Percentiles rank a stretch among this genome's conserved stretches.
Evolutionary conservation across 2,888 invertebrate genomes (phyloP).

Genomic region (Lasioglossum figueresi): DNA sequence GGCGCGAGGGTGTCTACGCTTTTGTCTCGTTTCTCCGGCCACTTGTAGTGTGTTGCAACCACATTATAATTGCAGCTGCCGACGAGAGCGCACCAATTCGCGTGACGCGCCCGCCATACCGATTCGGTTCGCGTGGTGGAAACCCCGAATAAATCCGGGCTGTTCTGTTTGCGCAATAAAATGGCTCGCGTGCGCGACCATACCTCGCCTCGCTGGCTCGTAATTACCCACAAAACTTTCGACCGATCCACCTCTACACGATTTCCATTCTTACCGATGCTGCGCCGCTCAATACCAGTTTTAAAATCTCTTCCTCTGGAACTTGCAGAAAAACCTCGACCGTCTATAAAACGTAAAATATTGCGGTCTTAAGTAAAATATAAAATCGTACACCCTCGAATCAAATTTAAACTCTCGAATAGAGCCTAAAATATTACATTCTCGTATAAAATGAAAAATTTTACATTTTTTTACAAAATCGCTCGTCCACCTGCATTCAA

Average conservation of each 20-base stretch:
- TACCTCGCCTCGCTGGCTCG: neutral
- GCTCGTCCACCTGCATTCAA: neutral
- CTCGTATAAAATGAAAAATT: too few species aligned
- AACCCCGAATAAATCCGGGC: neutral
- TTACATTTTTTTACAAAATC: too few species aligned
- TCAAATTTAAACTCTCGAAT: too few species aligned
- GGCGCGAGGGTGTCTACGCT: constrained; percentile 57
- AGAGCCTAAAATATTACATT: too few species aligned
- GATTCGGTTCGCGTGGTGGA: neutral
- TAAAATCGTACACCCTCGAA: too few species aligned
- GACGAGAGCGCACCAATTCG: constrained; percentile 42
- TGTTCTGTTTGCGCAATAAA: neutral
- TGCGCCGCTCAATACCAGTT: neutral
- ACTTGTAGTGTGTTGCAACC: constrained; percentile 41
- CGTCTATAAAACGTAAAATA: neutral
- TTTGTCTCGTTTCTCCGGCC: constrained; percentile 53
- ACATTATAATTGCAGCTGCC: constrained; percentile 40
- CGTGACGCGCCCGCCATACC: constrained; percentile 4
- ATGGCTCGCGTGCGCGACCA: neutral
- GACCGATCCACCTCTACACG: neutral
- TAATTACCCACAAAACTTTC: neutral
- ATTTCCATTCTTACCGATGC: neutral
- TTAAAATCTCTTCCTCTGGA: neutral
- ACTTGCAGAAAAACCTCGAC: neutral
- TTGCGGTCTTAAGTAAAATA: too few species aligned